phyloP scores from a whole-genome alignment of 2,797 vertebrate species.

The Aphelocoma californica region DNA sequence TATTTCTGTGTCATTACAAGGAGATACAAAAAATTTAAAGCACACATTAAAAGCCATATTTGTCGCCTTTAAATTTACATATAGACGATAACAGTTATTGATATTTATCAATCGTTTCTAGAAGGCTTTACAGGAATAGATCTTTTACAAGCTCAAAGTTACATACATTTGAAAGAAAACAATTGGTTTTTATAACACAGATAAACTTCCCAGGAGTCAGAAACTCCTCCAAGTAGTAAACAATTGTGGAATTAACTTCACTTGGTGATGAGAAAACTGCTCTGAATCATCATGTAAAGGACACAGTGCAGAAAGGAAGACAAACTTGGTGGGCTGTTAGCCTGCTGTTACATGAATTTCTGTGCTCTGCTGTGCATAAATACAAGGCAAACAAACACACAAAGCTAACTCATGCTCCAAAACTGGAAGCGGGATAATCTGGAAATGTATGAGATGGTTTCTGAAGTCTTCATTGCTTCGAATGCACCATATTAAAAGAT shows the following conservation, averaged over 20 bases:
- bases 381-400: neutral
- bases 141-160: neutral
- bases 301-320: neutral
- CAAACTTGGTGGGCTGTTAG: neutral
- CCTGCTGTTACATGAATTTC: neutral
- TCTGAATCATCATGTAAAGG: neutral
- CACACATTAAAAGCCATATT: accelerated
- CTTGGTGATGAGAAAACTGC: neutral
- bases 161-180: neutral
- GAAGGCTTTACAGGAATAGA: neutral
- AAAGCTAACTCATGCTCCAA: neutral
- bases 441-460: neutral
- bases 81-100: neutral
- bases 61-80: neutral
- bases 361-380: neutral
- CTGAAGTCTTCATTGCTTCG: neutral
- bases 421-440: neutral
- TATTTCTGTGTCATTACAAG: neutral
- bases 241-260: neutral
- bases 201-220: neutral
- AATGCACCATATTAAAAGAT: neutral
- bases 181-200: neutral
- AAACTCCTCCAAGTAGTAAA: neutral
- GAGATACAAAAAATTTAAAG: neutral
- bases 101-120: accelerated